phyloP scores from a whole-genome alignment of 2,888 invertebrate species.

The Clivina fossor region DNA sequence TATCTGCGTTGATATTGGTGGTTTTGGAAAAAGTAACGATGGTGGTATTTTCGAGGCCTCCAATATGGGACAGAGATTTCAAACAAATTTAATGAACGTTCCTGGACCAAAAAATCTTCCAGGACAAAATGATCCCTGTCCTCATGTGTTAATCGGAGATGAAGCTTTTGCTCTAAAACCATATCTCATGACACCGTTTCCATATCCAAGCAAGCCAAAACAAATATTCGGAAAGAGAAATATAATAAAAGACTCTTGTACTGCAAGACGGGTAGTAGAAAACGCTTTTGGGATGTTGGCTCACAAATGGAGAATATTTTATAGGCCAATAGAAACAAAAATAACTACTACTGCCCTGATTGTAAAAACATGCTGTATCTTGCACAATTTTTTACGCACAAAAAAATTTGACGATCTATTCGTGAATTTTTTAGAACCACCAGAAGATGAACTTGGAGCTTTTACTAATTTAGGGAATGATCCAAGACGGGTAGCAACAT shows the following conservation, averaged over 20 bases:
- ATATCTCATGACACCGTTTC: slow-evolving; percentile 40
- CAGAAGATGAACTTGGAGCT: too few species aligned
- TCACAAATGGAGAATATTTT: slow-evolving; percentile 36
- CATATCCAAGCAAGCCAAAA: slow-evolving; percentile 33
- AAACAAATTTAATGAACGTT: slow-evolving; percentile 35
- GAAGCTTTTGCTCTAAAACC: slow-evolving; percentile 41
- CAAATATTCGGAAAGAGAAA: slow-evolving; percentile 33
- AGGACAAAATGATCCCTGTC: slow-evolving; percentile 34
- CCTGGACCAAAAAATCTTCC: slow-evolving; percentile 39
- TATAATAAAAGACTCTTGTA: slow-evolving; percentile 34
- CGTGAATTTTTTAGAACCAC: slow-evolving; percentile 8
- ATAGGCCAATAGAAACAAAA: slow-evolving; percentile 37
- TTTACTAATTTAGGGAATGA: too few species aligned
- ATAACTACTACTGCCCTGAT: slow-evolving; percentile 34
- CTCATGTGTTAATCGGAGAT: slow-evolving; percentile 40
- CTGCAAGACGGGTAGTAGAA: slow-evolving; percentile 34
- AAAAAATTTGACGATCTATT: slow-evolving; percentile 34
- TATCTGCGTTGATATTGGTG: slow-evolving; percentile 7
- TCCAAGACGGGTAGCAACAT: too few species aligned
- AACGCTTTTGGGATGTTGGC: slow-evolving; percentile 33
- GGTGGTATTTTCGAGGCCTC: slow-evolving; percentile 35
- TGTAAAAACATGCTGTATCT: slow-evolving; percentile 37
- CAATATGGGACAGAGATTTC: slow-evolving; percentile 38
- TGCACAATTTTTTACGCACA: slow-evolving; percentile 39
- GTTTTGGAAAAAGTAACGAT: slow-evolving; percentile 16